A percentile compares a stretch with the other conserved stretches of the same genome.
These are phyloP conservation scores for Plagiodera versicolora DNA, from an alignment of 2,888 invertebrate species.

Conservation along the genomic window DNA sequence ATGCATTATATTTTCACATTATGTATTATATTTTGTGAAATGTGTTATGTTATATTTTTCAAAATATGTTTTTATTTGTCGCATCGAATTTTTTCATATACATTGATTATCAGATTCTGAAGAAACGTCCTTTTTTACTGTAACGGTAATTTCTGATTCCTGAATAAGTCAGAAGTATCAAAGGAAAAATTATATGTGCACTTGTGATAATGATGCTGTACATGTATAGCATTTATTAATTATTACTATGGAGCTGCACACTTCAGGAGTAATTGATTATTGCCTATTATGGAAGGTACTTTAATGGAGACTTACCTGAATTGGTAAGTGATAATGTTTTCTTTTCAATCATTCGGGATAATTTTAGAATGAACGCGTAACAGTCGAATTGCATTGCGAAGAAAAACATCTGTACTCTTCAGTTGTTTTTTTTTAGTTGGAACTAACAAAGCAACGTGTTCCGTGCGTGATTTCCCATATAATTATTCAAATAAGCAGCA, in stretches of 20 bases:
- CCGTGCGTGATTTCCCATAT: conserved; percentile 26
- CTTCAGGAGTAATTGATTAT: neutral
- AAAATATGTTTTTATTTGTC: no score
- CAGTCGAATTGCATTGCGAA: neutral
- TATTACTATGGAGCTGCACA: neutral
- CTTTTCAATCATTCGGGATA: neutral
- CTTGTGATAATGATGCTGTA: no score
- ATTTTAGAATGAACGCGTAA: neutral
- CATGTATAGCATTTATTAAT: no score
- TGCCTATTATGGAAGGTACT: neutral
- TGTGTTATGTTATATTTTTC: no score
- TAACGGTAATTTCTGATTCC: no score
- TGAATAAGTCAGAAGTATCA: no score
- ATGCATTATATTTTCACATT: no score
- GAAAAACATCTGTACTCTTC: neutral
- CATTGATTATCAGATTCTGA: no score
- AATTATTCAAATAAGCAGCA: conserved; percentile 27
- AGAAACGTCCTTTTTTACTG: no score
- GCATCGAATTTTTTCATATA: no score
- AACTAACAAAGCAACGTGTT: neutral
- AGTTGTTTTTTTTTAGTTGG: neutral
- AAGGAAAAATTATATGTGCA: no score
- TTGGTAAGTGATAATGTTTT: neutral
- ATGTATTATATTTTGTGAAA: no score
- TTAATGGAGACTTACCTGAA: neutral